phyloP scores from a whole-genome alignment of 2,888 invertebrate species.

The Pyrocoelia pectoralis region DNA sequence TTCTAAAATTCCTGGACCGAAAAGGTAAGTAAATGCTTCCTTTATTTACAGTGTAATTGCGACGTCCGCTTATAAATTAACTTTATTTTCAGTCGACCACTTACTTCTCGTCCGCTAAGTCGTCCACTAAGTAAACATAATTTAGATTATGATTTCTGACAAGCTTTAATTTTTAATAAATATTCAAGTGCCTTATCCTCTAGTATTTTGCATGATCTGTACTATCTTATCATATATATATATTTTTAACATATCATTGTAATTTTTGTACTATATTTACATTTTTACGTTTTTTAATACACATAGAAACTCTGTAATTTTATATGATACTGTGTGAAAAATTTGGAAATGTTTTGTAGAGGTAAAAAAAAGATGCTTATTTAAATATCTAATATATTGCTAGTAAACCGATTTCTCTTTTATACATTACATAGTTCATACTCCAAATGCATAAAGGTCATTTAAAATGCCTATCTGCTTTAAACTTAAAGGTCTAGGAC shows the following conservation, averaged over 20 bases:
- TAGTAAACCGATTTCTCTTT: not conserved
- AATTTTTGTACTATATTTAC: conserved; percentile 11
- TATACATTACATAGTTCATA: too few species aligned
- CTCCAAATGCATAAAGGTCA: too few species aligned
- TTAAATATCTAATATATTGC: conserved; percentile 2
- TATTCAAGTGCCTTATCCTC: conserved; percentile 23
- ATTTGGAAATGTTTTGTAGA: not conserved
- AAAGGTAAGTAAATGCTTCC: conserved; percentile 37
- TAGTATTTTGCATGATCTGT: not conserved
- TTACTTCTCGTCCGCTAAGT: conserved; percentile 18
- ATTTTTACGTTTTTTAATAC: not conserved
- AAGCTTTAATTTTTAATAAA: conserved; percentile 13
- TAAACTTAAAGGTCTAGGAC: too few species aligned
- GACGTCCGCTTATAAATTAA: not conserved
- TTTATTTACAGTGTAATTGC: not conserved
- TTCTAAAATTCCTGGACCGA: conserved; percentile 55
- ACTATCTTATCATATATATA: conserved; percentile 17
- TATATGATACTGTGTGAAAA: not conserved
- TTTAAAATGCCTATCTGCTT: too few species aligned
- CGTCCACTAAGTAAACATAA: conserved; percentile 24
- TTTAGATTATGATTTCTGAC: conserved; percentile 29
- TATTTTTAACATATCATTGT: not conserved
- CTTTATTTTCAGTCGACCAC: not conserved
- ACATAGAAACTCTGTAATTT: not conserved
- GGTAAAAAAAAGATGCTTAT: not conserved